Evolutionary conservation across 2,113 vertebrate species (phyloP).

Genomic region (Scophthalmus maximus): DNA sequence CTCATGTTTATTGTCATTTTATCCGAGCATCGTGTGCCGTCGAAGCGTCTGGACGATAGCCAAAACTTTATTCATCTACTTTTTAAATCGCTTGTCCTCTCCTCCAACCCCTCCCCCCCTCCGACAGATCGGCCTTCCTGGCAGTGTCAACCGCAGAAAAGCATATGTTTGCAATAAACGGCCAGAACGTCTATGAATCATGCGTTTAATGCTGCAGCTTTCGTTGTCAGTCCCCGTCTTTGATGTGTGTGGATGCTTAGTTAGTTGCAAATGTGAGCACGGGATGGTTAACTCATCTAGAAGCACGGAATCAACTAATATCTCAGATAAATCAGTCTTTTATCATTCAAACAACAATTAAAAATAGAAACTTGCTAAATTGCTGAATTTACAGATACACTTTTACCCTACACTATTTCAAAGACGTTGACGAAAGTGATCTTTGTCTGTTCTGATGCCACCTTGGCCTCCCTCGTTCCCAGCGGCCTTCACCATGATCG

Average conservation of each 20-base stretch:
- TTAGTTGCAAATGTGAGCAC: not conserved
- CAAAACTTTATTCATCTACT: slow-evolving; percentile 43
- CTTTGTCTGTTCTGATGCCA: not conserved
- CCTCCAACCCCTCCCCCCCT: slow-evolving; percentile 1
- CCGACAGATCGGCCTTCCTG: slow-evolving; percentile 10
- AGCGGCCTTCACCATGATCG: slow-evolving; percentile 99
- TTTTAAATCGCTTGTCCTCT: slow-evolving; percentile 40
- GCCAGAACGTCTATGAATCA: slow-evolving; percentile 45
- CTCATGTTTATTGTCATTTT: slow-evolving; percentile 29
- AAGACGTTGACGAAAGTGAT: no score
- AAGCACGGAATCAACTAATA: not conserved
- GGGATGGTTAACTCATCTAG: no score
- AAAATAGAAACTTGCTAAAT: no score
- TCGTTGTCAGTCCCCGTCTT: slow-evolving; percentile 12
- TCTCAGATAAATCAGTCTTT: no score
- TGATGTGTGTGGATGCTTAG: slow-evolving; percentile 19
- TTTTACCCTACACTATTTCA: no score
- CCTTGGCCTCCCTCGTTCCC: slow-evolving; percentile 47
- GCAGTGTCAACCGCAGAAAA: slow-evolving; percentile 42
- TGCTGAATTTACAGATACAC: no score
- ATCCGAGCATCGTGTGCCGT: slow-evolving; percentile 22
- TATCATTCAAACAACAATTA: not conserved
- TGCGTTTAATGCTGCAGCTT: slow-evolving; percentile 23
- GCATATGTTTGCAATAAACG: slow-evolving; percentile 60
- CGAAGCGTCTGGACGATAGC: slow-evolving; percentile 29